Evolutionary conservation across 2,888 invertebrate species (phyloP).

Genomic region (Nemotelus pantherinus): DNA sequence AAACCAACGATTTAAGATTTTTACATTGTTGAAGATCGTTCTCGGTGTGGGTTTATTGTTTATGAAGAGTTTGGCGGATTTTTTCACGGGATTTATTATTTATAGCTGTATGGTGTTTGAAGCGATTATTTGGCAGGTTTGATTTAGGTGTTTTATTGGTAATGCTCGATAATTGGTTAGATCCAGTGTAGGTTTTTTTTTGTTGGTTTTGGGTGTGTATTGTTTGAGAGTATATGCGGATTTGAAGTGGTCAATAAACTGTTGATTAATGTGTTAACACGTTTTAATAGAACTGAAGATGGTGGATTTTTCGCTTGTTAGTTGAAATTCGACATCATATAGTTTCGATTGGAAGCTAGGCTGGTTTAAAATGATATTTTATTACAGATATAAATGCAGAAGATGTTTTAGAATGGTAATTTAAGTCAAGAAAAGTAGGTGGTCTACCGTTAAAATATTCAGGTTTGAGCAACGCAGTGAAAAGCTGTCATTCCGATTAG

Average conservation of each 20-base stretch:
- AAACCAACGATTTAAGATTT: neutral
- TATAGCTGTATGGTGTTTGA: neutral
- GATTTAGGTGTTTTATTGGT: neutral
- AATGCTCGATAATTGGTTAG: constrained; percentile 6
- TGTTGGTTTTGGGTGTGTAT: neutral
- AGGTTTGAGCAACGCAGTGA: no score
- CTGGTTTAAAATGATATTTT: no score
- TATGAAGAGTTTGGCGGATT: neutral
- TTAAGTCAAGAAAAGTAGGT: no score
- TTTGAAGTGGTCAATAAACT: constrained; percentile 14
- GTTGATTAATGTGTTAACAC: neutral
- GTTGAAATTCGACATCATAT: no score
- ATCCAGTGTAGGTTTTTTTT: neutral
- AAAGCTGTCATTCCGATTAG: no score
- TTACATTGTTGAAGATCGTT: neutral
- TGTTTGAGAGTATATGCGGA: neutral
- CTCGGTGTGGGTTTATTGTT: constrained; percentile 17
- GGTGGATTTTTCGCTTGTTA: neutral
- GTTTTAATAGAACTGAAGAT: constrained; percentile 1
- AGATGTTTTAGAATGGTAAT: no score
- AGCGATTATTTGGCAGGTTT: constrained; percentile 21
- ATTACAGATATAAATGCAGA: no score
- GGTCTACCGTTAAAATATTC: no score
- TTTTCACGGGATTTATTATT: neutral
- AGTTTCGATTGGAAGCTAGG: no score